Evolutionary conservation across 2,888 invertebrate species (phyloP).

Genomic region (Drosophila histrio): DNA sequence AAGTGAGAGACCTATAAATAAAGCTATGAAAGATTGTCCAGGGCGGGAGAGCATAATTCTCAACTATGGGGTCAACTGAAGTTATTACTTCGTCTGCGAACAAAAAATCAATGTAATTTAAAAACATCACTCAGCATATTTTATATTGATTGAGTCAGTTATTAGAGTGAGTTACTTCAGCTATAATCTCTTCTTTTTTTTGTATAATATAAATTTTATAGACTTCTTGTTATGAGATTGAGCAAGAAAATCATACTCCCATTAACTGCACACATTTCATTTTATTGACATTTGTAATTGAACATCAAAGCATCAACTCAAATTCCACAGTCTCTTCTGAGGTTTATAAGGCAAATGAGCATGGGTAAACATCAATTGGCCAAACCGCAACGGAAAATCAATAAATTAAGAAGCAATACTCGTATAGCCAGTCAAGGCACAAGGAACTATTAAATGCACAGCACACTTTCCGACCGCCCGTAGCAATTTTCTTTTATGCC

Average conservation of each 20-base stretch:
- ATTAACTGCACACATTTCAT: not conserved
- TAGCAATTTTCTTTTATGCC: constrained; percentile 65
- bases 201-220: not conserved
- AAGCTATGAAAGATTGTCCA: constrained; percentile 16
- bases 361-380: constrained; percentile 32
- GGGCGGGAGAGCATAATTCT: not conserved
- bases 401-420: constrained; percentile 38
- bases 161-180: not conserved
- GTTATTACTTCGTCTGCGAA: not conserved
- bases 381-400: constrained; percentile 37
- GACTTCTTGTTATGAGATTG: not conserved
- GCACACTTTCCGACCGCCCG: constrained; percentile 23
- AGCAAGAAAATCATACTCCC: not conserved
- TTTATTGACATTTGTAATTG: constrained; percentile 1
- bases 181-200: not conserved
- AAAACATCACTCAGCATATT: not conserved
- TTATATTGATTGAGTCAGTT: not conserved
- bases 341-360: not conserved
- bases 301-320: not conserved
- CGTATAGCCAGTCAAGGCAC: not conserved
- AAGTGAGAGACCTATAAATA: constrained; percentile 42
- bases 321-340: not conserved
- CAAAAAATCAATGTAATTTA: not conserved
- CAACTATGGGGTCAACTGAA: not conserved
- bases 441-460: constrained; percentile 64